Percentiles rank a stretch among this genome's conserved stretches.
Conservation (phyloP, 2,888 invertebrate species). For the Epinotia ramella region DNA sequence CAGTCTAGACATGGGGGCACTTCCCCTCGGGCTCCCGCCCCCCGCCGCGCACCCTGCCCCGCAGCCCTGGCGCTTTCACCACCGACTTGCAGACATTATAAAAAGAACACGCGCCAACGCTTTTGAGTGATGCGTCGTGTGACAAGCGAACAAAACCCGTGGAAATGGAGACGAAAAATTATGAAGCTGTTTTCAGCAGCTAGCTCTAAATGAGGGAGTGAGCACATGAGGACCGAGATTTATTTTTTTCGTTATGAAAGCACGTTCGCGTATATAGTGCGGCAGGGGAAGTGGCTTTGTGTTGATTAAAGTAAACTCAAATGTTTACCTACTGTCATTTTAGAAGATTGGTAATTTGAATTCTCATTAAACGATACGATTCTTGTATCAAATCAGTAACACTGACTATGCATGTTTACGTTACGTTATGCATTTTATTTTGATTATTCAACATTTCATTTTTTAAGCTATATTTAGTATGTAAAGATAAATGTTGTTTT, state of each 20-base stretch:
- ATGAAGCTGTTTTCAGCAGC: constrained; percentile 60
- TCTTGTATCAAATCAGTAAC: neutral
- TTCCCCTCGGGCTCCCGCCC: constrained; percentile 68
- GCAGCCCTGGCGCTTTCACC: constrained; percentile 77
- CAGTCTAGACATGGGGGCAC: constrained; percentile 86
- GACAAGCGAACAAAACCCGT: constrained; percentile 67
- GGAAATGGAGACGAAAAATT: constrained; percentile 67
- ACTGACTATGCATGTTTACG: neutral
- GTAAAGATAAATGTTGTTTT: neutral
- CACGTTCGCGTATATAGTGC: constrained; percentile 1
- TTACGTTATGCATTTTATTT: too few species aligned
- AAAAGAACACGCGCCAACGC: constrained; percentile 76
- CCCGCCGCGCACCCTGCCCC: constrained; percentile 54
- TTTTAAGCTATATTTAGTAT: neutral
- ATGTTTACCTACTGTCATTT: constrained; percentile 5
- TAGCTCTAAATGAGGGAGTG: constrained; percentile 47
- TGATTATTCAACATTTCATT: constrained; percentile 4
- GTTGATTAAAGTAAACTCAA: constrained; percentile 20
- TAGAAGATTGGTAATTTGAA: constrained; percentile 1
- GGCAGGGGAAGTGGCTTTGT: constrained; percentile 8
- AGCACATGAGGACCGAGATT: constrained; percentile 1
- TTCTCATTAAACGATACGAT: neutral
- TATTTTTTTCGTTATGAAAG: constrained; percentile 10
- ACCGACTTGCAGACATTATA: constrained; percentile 78
- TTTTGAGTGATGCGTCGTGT: constrained; percentile 74